Conservation (phyloP, 2,797 vertebrate species). For the Gouania willdenowi region DNA sequence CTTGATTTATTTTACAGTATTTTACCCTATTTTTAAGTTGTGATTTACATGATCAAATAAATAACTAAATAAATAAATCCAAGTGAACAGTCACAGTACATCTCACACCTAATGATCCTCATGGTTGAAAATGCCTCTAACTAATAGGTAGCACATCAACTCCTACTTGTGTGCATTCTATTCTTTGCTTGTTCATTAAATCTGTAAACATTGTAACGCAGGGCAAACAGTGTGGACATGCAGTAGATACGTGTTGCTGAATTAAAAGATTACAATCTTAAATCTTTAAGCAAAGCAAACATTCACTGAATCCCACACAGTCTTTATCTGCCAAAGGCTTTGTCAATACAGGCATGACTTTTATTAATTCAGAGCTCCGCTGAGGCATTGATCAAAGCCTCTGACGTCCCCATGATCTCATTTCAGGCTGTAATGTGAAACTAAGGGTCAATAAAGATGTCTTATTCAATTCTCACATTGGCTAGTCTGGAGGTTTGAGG, state of each 20-base stretch:
- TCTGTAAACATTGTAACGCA: constrained; percentile 5
- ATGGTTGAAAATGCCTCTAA: too few relatives aligned
- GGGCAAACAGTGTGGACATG: not conserved
- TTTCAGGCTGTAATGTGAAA: constrained; percentile 66
- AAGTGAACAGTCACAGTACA: too few relatives aligned
- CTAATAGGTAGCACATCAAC: not conserved
- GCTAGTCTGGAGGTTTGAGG: constrained; percentile 28
- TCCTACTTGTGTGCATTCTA: constrained; percentile 3
- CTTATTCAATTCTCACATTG: constrained; percentile 51
- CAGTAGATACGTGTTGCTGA: not conserved
- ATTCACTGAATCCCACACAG: constrained; percentile 2
- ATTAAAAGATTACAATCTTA: constrained; percentile 1
- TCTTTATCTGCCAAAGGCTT: constrained; percentile 39
- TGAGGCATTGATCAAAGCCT: constrained; percentile 55
- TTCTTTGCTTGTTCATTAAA: not conserved
- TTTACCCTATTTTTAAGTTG: too few relatives aligned
- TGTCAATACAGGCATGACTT: constrained; percentile 55
- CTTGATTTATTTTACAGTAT: too few relatives aligned
- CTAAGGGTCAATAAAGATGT: constrained; percentile 64
- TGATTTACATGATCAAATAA: too few relatives aligned
- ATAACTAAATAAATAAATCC: too few relatives aligned
- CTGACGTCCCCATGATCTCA: constrained; percentile 59
- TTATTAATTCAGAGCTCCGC: constrained; percentile 60
- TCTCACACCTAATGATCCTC: too few relatives aligned
- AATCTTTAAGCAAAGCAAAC: constrained; percentile 4